A percentile compares a stretch with the other conserved stretches of the same genome.
These are phyloP conservation scores for Ophion costatus DNA, from an alignment of 2,888 invertebrate species.

Conservation along the genomic window DNA sequence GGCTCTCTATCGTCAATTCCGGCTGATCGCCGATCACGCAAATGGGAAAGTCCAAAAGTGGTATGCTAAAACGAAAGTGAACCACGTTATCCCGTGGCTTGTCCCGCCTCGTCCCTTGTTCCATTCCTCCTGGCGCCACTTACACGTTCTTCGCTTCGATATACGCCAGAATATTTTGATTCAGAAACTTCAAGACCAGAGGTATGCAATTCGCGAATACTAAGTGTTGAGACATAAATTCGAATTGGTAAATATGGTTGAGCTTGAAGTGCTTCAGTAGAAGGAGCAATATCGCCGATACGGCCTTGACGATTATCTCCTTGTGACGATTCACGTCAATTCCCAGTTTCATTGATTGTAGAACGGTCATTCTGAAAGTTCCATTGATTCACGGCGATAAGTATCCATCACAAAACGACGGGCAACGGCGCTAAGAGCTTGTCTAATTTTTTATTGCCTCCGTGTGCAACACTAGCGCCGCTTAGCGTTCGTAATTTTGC, in stretches of 20 bases:
- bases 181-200: conserved; percentile 98
- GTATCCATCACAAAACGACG: background rate
- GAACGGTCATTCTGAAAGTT: conserved; percentile 90
- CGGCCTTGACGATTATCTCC: conserved; percentile 98
- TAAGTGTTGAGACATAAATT: conserved; percentile 99
- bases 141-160: conserved; percentile 96
- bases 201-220: conserved; percentile 99
- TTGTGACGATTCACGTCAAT: conserved; percentile 99
- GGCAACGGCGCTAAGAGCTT: background rate
- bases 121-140: conserved; percentile 73
- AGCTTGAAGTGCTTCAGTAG: conserved; percentile 98
- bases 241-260: conserved; percentile 99
- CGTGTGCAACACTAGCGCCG: too few relatives aligned
- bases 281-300: conserved; percentile 94
- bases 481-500: too few relatives aligned
- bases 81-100: background rate
- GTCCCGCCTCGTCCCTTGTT: background rate
- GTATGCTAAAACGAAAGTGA: conserved; percentile 86
- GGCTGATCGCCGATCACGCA: conserved; percentile 98
- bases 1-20: conserved; percentile 95
- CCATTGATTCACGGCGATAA: conserved; percentile 23
- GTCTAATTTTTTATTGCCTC: background rate
- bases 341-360: conserved; percentile 97
- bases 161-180: conserved; percentile 98
- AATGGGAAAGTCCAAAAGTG: conserved; percentile 96